phyloP scores from a whole-genome alignment of 2,888 invertebrate species.

The Pandemis corylana region DNA sequence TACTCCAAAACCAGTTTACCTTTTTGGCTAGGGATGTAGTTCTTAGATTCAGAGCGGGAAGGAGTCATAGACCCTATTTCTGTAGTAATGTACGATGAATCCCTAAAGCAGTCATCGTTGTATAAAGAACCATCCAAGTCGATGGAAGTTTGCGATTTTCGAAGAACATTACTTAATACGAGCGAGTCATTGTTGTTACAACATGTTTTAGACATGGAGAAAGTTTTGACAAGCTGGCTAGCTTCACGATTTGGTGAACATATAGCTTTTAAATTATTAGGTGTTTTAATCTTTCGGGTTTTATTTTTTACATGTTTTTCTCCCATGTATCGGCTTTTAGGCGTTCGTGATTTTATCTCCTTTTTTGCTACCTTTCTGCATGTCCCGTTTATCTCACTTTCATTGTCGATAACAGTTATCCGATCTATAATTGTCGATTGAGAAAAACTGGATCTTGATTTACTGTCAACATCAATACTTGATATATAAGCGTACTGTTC shows the following conservation, averaged over 20 bases:
- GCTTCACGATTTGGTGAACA: background rate
- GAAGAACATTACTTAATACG: background rate
- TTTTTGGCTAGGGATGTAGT: background rate
- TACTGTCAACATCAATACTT: conserved; percentile 60
- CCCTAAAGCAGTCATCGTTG: conserved; percentile 6
- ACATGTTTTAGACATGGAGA: background rate
- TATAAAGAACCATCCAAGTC: background rate
- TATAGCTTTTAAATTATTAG: background rate
- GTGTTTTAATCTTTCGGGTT: background rate
- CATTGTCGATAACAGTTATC: conserved; percentile 71
- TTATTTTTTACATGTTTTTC: conserved; percentile 17
- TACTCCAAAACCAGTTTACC: background rate
- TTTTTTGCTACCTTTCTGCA: conserved; percentile 47
- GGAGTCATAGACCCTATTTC: background rate
- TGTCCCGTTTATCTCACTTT: conserved; percentile 54
- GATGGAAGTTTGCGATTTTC: background rate
- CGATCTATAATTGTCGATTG: conserved; percentile 69
- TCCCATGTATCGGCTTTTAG: background rate
- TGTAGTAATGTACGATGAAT: background rate
- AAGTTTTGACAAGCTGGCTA: background rate
- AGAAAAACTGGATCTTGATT: conserved; percentile 54
- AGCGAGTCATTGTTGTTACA: conserved; percentile 4
- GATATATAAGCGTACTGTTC: conserved; percentile 73
- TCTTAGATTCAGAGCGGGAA: background rate
- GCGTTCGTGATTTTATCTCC: conserved; percentile 3